These are phyloP conservation scores for Cebus imitator DNA, from an alignment of 2,113 vertebrate genomes.

Conservation along the genomic window DNA sequence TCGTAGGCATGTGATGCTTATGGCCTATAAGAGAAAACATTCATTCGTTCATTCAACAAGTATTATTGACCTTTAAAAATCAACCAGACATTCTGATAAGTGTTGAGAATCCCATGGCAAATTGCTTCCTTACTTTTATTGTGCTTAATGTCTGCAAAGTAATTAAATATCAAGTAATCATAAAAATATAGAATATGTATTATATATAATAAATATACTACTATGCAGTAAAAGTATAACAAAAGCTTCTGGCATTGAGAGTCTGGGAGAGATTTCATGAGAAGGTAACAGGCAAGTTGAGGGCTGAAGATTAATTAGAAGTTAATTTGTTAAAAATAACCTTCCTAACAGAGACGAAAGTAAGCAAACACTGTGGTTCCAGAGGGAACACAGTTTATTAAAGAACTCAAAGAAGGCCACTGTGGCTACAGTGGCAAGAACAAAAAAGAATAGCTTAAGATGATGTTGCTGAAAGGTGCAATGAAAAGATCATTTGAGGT, in stretches of 20 bases:
- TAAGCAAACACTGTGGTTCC: not conserved
- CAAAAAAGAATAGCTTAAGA: not conserved
- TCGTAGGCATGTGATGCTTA: not conserved
- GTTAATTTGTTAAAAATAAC: not conserved
- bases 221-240: not conserved
- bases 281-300: not conserved
- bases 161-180: conserved; percentile 19
- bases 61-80: not conserved
- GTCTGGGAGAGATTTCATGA: not conserved
- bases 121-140: not conserved
- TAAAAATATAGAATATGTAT: not conserved
- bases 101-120: not conserved
- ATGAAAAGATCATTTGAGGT: not conserved
- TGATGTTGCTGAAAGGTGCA: not conserved
- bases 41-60: not conserved
- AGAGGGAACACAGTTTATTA: not conserved
- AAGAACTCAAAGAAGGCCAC: not conserved
- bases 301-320: not conserved
- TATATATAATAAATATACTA: not conserved
- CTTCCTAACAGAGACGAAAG: not conserved
- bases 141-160: not conserved
- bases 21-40: not conserved
- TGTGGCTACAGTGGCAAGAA: not conserved
- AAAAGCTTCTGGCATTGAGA: not conserved
- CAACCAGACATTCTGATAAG: not conserved